Conservation (phyloP, 2,888 invertebrate genomes). For the Melitaea athalia region DNA sequence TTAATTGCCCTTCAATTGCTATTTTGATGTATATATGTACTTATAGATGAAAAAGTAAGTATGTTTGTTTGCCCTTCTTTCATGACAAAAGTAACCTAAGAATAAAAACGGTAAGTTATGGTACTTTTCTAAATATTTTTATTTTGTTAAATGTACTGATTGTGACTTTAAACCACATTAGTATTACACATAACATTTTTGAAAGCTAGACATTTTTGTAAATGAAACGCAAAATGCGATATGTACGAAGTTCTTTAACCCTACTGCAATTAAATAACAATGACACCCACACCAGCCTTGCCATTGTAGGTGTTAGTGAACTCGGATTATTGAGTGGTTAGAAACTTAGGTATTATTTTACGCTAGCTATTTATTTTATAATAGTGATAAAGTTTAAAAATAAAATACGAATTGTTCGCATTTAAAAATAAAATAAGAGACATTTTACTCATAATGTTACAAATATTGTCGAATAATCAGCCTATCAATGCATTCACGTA, state of each 20-base stretch:
- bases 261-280: conserved; percentile 57
- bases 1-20: no score
- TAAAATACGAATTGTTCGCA: neutral
- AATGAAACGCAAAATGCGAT: conserved; percentile 31
- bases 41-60: neutral
- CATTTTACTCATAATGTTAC: no score
- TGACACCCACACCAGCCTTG: conserved; percentile 59
- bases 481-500: no score
- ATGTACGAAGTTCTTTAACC: conserved; percentile 40
- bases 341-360: neutral
- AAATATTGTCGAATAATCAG: no score
- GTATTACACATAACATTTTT: conserved; percentile 22
- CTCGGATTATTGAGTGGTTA: conserved; percentile 12
- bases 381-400: no score
- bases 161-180: no score
- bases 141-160: neutral
- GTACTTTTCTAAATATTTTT: neutral
- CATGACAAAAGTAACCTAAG: no score
- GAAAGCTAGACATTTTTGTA: conserved; percentile 18
- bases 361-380: neutral
- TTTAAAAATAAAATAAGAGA: neutral
- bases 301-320: conserved; percentile 33
- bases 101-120: no score
- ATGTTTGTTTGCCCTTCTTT: neutral
- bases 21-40: no score